phyloP scores from a whole-genome alignment of 2,797 vertebrate genomes.

The Sebastes reedi region DNA sequence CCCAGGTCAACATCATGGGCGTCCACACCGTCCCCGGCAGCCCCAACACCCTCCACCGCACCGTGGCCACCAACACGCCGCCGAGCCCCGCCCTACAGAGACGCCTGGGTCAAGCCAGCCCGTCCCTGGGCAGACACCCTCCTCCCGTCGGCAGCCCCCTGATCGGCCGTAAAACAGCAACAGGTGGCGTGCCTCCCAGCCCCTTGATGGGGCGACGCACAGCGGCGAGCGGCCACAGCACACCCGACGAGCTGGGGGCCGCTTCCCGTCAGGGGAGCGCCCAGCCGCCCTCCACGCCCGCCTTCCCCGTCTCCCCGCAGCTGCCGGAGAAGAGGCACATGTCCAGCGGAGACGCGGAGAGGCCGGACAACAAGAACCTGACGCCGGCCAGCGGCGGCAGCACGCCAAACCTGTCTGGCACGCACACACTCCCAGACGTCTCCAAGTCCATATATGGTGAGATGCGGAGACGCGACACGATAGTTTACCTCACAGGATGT shows the following conservation, averaged over 20 bases:
- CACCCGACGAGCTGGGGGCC: slow-evolving; percentile 84
- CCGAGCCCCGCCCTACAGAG: slow-evolving; percentile 91
- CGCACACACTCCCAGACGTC: slow-evolving; percentile 87
- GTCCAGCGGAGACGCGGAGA: slow-evolving; percentile 88
- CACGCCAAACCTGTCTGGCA: slow-evolving; percentile 80
- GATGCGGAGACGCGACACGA: neutral
- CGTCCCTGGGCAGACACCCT: slow-evolving; percentile 62
- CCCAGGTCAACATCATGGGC: slow-evolving; percentile 83
- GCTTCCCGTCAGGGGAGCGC: slow-evolving; percentile 88
- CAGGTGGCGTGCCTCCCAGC: slow-evolving; percentile 72
- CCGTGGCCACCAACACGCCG: slow-evolving; percentile 95
- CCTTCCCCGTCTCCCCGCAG: slow-evolving; percentile 89
- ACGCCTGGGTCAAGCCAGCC: slow-evolving; percentile 84
- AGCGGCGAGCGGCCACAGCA: slow-evolving; percentile 81
- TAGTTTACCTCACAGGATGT: neutral
- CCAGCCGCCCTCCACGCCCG: slow-evolving; percentile 85
- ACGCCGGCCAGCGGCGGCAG: slow-evolving; percentile 81
- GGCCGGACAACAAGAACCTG: slow-evolving; percentile 87
- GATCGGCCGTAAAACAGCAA: slow-evolving; percentile 60
- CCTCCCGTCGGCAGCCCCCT: slow-evolving; percentile 70
- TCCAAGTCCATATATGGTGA: slow-evolving; percentile 94
- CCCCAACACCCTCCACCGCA: slow-evolving; percentile 91
- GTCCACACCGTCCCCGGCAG: slow-evolving; percentile 86
- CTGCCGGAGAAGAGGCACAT: slow-evolving; percentile 91
- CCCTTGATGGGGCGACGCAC: slow-evolving; percentile 85